phyloP scores from a whole-genome alignment of 2,113 vertebrate genomes.

The Bucco capensis region DNA sequence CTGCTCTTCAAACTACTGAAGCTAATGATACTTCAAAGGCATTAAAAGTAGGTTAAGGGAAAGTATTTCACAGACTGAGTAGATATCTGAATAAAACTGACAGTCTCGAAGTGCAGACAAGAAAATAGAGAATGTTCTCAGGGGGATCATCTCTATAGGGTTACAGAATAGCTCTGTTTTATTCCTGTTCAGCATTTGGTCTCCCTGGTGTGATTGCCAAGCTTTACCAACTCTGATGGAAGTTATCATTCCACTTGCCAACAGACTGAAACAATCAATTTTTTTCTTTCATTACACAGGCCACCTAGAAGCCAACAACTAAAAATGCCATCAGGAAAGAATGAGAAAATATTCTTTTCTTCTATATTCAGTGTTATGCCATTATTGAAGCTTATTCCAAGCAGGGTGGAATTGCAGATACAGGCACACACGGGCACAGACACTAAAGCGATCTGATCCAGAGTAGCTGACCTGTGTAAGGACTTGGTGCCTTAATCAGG shows the following conservation, averaged over 20 bases:
- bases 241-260: background rate
- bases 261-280: too few relatives aligned
- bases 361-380: too few relatives aligned
- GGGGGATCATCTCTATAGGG: background rate
- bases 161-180: background rate
- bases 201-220: background rate
- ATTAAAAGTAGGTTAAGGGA: constrained; percentile 25
- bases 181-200: background rate
- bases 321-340: too few relatives aligned
- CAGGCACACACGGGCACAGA: background rate
- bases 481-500: background rate
- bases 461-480: background rate
- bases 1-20: background rate
- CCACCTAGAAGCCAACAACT: background rate
- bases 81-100: background rate
- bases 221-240: background rate
- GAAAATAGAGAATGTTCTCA: background rate
- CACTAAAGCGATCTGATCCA: background rate
- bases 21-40: constrained; percentile 34
- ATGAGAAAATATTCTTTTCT: too few relatives aligned
- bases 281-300: background rate
- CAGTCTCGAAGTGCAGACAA: background rate
- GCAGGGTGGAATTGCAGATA: too few relatives aligned
- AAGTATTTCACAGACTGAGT: background rate
- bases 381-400: too few relatives aligned